These are phyloP conservation scores for Phortica variegata DNA, from an alignment of 1,140 invertebrate genomes.

Conservation along the genomic window DNA sequence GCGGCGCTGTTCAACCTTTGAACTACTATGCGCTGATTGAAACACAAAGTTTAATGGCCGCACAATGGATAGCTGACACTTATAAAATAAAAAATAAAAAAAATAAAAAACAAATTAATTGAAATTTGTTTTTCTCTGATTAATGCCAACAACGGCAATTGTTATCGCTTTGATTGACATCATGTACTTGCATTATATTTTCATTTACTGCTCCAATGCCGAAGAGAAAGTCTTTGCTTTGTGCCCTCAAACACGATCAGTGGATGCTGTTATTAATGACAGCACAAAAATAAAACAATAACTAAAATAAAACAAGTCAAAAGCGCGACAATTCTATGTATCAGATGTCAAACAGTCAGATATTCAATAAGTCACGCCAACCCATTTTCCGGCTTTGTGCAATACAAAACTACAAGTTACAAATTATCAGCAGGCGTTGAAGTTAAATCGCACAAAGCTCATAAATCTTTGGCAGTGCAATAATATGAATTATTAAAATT, in stretches of 20 bases:
- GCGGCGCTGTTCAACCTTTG: slow-evolving; percentile 20
- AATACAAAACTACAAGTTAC: neutral
- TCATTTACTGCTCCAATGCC: slow-evolving; percentile 40
- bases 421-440: neutral
- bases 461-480: neutral
- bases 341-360: neutral
- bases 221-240: slow-evolving; percentile 32
- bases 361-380: too few relatives aligned
- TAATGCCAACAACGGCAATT: slow-evolving; percentile 29
- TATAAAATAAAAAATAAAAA: slow-evolving; percentile 31
- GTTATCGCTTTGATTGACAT: slow-evolving; percentile 8
- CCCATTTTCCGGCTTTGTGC: neutral
- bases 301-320: slow-evolving; percentile 5
- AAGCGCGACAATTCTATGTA: slow-evolving; percentile 4
- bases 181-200: slow-evolving; percentile 4
- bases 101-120: slow-evolving; percentile 3
- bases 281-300: slow-evolving; percentile 24
- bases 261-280: too few relatives aligned
- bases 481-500: neutral
- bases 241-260: slow-evolving; percentile 31
- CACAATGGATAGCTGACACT: neutral
- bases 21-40: slow-evolving; percentile 28
- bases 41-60: neutral
- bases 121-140: slow-evolving; percentile 18
- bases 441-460: neutral